phyloP scores from a whole-genome alignment of 2,888 invertebrate species.

The Eupithecia insigniata region DNA sequence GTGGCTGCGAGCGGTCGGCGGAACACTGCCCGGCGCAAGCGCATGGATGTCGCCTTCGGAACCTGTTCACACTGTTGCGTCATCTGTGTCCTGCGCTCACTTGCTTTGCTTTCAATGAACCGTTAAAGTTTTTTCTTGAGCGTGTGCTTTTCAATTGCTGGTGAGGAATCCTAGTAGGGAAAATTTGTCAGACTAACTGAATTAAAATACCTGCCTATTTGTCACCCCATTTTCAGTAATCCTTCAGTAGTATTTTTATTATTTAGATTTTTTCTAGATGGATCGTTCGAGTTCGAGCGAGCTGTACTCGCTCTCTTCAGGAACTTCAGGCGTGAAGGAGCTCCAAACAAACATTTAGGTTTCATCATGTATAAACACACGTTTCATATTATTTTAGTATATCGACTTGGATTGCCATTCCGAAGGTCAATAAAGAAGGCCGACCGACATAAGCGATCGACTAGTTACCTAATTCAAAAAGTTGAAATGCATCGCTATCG shows the following conservation, averaged over 20 bases:
- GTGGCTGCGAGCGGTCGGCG: conserved; percentile 73
- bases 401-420: not conserved
- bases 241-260: too few relatives aligned
- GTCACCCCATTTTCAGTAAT: too few relatives aligned
- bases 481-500: not conserved
- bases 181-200: not conserved
- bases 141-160: conserved; percentile 58
- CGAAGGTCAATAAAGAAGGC: conserved; percentile 1
- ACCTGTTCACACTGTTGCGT: conserved; percentile 68
- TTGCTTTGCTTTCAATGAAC: conserved; percentile 83
- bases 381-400: not conserved
- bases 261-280: too few relatives aligned
- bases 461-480: not conserved
- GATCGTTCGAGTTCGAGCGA: too few relatives aligned
- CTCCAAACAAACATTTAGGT: not conserved
- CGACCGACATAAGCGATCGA: not conserved
- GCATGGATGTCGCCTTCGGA: conserved; percentile 70
- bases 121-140: conserved; percentile 77
- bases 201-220: not conserved
- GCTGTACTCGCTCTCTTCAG: not conserved
- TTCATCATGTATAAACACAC: not conserved
- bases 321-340: not conserved
- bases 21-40: conserved; percentile 64
- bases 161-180: conserved; percentile 58
- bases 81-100: conserved; percentile 60